These are phyloP conservation scores for Drosophila flavopinicola DNA, from an alignment of 2,888 invertebrate genomes.

Conservation along the genomic window DNA sequence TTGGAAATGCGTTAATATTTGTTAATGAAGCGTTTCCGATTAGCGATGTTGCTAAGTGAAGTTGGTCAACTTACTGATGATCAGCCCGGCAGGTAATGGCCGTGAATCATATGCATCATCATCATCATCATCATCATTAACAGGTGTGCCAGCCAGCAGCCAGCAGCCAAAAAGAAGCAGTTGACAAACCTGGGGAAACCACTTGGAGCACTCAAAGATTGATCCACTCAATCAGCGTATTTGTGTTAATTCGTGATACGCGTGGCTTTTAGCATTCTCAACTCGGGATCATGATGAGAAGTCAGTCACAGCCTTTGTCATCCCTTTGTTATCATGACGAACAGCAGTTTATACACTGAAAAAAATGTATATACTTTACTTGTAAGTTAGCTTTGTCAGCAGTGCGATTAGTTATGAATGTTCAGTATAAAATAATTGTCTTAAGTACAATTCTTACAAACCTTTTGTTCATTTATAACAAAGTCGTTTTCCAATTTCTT, in stretches of 20 bases:
- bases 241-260: conserved; percentile 70
- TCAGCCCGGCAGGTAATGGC: conserved; percentile 6
- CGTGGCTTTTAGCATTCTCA: conserved; percentile 69
- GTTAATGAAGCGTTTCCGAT: conserved; percentile 41
- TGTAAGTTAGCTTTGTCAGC: too few species aligned
- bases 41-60: conserved; percentile 33
- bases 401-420: too few species aligned
- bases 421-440: too few species aligned
- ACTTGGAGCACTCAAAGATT: conserved; percentile 39
- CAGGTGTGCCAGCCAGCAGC: conserved; percentile 11
- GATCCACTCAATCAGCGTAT: conserved; percentile 58
- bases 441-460: too few species aligned
- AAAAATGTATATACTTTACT: too few species aligned
- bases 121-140: conserved; percentile 5
- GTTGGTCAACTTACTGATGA: conserved; percentile 19
- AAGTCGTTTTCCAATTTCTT: too few species aligned
- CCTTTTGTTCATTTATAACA: too few species aligned
- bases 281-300: not conserved
- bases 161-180: not conserved
- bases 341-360: too few species aligned
- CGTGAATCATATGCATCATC: conserved; percentile 39
- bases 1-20: conserved; percentile 27
- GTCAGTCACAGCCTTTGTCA: too few species aligned
- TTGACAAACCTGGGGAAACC: conserved; percentile 38
- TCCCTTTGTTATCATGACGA: too few species aligned